Base-by-base conservation (phyloP, 2,888 invertebrate genomes). In the Branchipolynoe longqiensis region DNA sequence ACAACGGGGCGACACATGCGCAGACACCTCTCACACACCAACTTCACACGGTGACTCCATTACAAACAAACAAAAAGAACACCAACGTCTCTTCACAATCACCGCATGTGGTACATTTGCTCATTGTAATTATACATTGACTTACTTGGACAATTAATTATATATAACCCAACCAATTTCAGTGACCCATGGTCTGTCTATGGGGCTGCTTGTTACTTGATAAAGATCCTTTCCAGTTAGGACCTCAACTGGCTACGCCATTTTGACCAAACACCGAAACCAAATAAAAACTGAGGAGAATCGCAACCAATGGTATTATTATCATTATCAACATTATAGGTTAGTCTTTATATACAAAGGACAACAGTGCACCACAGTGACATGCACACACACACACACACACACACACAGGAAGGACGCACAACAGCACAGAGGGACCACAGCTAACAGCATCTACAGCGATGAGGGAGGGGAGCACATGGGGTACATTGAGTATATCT, bases 341-440 rank as follows among this genome's bases (percentile, higher is more conserved):
- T n/a, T 69, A 36, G 12, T 69, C 69, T 69, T 33, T 69, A 69
- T 69, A 69, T 69, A 69, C 69, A 69, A 69, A 69, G 69, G 69
- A 69, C 69, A 69, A 69, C 38, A 33, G 38, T 36, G 22, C 38
- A 69, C 69, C 69, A 69, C 69, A 69, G 0, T 36, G 36, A 69
- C 69, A 33, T 33, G n/a, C 69, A 69, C 69, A 69, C 69, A 69
- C 69, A 69, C 36, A 69, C n/a, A 58, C n/a, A 4, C 58, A 58
- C 69, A 33, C 69, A 69, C 36, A 69, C n/a, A 36, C 14, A 69
- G 69, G 38, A 36, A 12, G n/a, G 69, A n/a, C n/a, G n/a, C n/a
- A 69, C 69, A 69, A 69, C 25, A 69, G 69, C 38, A 69, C 69
- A 69, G 69, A 69, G n/a, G 3, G 38, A 69, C 69, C 69, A 36